A percentile compares a stretch with the other conserved stretches of the same genome.
phyloP scores from a whole-genome alignment of 2,888 invertebrate species.

The Sinohyriopsis cumingii region DNA sequence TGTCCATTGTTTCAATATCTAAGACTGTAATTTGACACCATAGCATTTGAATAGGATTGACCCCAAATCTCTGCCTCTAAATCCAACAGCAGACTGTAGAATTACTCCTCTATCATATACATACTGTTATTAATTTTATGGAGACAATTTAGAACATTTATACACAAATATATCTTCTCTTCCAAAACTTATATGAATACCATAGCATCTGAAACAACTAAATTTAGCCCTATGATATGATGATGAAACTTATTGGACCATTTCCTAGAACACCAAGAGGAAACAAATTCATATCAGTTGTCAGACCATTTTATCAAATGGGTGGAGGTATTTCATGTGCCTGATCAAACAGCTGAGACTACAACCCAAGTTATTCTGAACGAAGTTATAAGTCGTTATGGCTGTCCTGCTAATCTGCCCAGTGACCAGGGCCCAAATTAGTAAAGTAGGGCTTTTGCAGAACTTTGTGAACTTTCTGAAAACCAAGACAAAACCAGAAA shows the following conservation, averaged over 20 bases:
- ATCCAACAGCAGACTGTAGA: no score
- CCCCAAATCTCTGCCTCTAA: no score
- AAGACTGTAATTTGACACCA: no score
- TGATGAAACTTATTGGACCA: conserved; percentile 32
- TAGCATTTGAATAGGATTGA: no score
- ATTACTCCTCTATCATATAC: no score
- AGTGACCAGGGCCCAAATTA: conserved; percentile 32
- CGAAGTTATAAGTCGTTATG: conserved; percentile 29
- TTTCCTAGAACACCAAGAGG: conserved; percentile 28
- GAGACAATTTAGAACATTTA: no score
- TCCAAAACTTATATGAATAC: no score
- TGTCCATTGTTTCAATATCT: no score
- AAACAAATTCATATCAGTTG: conserved; percentile 33
- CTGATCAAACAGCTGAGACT: conserved; percentile 30
- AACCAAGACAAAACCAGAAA: conserved; percentile 25
- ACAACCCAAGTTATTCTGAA: conserved; percentile 25
- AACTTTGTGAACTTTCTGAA: conserved; percentile 27
- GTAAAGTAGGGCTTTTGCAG: conserved; percentile 29
- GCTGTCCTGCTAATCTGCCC: conserved; percentile 22
- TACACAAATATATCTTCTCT: no score
- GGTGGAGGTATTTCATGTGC: conserved; percentile 25
- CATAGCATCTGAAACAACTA: no score
- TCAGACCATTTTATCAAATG: conserved; percentile 37
- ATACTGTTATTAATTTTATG: no score
- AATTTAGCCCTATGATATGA: no score